phyloP scores from a whole-genome alignment of 1,140 invertebrate species.

The Propsilocerus akamusi region DNA sequence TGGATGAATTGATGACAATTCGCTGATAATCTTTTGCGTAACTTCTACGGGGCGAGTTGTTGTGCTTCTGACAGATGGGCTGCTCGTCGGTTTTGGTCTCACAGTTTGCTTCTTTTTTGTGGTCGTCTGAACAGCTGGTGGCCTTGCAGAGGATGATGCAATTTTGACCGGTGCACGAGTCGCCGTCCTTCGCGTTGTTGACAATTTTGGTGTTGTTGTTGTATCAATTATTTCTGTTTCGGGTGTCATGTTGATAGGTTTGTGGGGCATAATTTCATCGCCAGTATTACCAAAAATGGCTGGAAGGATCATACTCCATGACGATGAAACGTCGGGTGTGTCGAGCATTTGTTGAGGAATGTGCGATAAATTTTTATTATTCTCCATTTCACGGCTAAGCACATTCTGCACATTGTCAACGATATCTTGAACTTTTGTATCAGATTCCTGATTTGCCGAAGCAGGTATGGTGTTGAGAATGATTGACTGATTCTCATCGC shows the following conservation, averaged over 20 bases:
- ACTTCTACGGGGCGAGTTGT: conserved; percentile 8
- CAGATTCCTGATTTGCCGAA: conserved; percentile 28
- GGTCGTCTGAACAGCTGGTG: conserved; percentile 5
- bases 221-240: conserved; percentile 32
- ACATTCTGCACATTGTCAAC: conserved; percentile 66
- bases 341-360: conserved; percentile 32
- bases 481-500: conserved; percentile 18
- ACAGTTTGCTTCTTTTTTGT: conserved; percentile 13
- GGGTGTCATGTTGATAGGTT: conserved; percentile 28
- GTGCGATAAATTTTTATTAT: conserved; percentile 36
- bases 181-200: background rate
- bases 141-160: conserved; percentile 1
- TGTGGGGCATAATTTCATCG: conserved; percentile 34
- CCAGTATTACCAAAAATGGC: conserved; percentile 53
- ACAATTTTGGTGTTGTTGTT: conserved; percentile 9
- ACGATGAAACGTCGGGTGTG: conserved; percentile 45
- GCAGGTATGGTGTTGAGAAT: conserved; percentile 23
- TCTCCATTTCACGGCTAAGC: conserved; percentile 53
- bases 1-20: background rate
- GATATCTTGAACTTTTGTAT: conserved; percentile 54
- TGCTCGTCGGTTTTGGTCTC: conserved; percentile 14
- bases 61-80: conserved; percentile 11
- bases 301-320: conserved; percentile 64
- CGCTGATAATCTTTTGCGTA: background rate
- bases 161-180: background rate